Conservation (phyloP, 1,140 invertebrate species). For the Aricia agestis region DNA sequence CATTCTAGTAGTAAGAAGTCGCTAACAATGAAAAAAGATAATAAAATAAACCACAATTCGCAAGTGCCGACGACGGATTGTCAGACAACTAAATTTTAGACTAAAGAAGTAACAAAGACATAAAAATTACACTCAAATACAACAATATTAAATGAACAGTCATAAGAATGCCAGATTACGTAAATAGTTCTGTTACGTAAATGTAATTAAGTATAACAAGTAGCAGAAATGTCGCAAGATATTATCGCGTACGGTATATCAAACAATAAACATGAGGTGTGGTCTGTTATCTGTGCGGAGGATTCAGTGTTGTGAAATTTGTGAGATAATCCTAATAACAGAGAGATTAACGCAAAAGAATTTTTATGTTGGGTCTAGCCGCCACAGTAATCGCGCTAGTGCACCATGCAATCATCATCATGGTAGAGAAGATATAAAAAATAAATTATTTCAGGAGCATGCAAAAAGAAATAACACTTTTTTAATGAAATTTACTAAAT, state of each 20-base stretch:
- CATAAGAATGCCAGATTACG: background rate
- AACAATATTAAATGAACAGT: no score
- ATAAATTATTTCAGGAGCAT: no score
- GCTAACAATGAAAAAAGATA: background rate
- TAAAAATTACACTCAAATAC: no score
- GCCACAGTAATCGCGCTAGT: no score
- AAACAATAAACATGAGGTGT: conserved; percentile 1
- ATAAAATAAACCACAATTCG: background rate
- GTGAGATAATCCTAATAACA: background rate
- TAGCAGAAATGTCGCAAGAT: conserved; percentile 1
- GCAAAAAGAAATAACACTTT: no score
- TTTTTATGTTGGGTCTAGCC: background rate
- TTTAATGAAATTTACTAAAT: no score
- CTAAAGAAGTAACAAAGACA: no score
- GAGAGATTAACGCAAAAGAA: background rate
- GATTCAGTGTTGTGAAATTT: background rate
- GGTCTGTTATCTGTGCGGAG: background rate
- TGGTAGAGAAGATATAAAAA: no score
- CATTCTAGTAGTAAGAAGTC: background rate
- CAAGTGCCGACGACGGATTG: no score
- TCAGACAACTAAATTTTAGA: no score
- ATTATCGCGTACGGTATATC: background rate
- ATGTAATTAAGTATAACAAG: background rate
- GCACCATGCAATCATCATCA: no score
- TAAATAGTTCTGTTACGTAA: background rate